Conservation (phyloP, 1,140 invertebrate genomes). For the Caenorhabditis brenneri region DNA sequence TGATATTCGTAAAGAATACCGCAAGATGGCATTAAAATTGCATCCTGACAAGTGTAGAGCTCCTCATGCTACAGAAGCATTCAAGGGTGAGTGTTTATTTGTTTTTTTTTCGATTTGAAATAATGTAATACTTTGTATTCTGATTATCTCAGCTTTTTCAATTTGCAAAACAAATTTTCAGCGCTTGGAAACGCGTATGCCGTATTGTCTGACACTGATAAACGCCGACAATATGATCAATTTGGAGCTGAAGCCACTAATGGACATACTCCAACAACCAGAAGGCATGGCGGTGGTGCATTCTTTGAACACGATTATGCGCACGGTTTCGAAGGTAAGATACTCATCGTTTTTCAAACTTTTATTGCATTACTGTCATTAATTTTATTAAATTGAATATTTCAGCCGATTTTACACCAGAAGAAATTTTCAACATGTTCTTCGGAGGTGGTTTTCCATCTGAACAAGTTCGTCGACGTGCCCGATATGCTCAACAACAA, state of each 20-base stretch:
- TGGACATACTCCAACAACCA: constrained; percentile 53
- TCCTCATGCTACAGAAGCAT: constrained; percentile 93
- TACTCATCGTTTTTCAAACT: background rate
- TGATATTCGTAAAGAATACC: constrained; percentile 95
- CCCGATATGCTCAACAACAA: background rate
- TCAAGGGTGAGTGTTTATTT: constrained; percentile 80
- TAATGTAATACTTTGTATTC: constrained; percentile 70
- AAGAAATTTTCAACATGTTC: constrained; percentile 99
- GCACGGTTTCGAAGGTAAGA: constrained; percentile 83
- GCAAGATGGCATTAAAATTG: constrained; percentile 90
- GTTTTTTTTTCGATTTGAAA: constrained; percentile 32
- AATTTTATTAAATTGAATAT: constrained; percentile 38
- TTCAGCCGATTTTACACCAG: constrained; percentile 85
- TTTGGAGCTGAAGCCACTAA: constrained; percentile 77
- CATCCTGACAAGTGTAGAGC: constrained; percentile 99
- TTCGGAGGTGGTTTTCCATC: constrained; percentile 84
- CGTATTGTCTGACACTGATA: constrained; percentile 87
- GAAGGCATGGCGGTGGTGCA: constrained; percentile 60
- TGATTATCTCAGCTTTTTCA: no score
- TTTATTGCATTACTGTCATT: background rate
- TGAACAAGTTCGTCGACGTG: constrained; percentile 59
- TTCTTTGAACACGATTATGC: constrained; percentile 76
- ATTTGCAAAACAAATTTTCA: no score
- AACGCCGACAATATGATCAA: constrained; percentile 90
- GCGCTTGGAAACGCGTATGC: constrained; percentile 92